phyloP scores from a whole-genome alignment of 1,140 invertebrate species.

The Druon quercuslanigerum region DNA sequence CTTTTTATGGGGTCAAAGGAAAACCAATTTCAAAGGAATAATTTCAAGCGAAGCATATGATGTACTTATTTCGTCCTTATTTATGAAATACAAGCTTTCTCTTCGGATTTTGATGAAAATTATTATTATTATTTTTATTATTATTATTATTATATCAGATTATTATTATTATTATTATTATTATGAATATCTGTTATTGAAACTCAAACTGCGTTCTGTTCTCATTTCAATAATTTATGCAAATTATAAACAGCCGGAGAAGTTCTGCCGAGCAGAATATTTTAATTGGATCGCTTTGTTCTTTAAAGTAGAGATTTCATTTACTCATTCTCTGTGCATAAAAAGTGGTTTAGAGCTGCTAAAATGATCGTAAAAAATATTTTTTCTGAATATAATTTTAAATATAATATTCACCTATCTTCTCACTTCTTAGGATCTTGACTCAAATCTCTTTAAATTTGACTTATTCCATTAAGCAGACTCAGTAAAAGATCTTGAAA shows the following conservation, averaged over 20 bases:
- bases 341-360: background rate
- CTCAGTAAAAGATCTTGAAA: too few relatives aligned
- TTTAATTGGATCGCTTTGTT: slow-evolving; percentile 10
- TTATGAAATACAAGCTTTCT: background rate
- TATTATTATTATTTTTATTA: background rate
- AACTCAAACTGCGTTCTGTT: background rate
- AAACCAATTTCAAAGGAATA: too few relatives aligned
- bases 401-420: too few relatives aligned
- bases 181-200: background rate
- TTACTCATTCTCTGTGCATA: background rate
- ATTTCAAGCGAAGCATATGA: too few relatives aligned
- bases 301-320: background rate
- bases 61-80: background rate
- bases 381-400: too few relatives aligned
- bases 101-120: background rate
- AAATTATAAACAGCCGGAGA: background rate
- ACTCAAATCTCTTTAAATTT: too few relatives aligned
- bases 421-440: too few relatives aligned
- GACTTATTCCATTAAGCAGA: too few relatives aligned
- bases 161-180: background rate
- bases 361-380: too few relatives aligned
- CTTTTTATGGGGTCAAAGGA: too few relatives aligned
- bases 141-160: slow-evolving; percentile 1
- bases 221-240: slow-evolving; percentile 7
- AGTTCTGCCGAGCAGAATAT: background rate